Base-by-base conservation (phyloP, 2,888 invertebrate species). In the Napeogenes inachia region DNA sequence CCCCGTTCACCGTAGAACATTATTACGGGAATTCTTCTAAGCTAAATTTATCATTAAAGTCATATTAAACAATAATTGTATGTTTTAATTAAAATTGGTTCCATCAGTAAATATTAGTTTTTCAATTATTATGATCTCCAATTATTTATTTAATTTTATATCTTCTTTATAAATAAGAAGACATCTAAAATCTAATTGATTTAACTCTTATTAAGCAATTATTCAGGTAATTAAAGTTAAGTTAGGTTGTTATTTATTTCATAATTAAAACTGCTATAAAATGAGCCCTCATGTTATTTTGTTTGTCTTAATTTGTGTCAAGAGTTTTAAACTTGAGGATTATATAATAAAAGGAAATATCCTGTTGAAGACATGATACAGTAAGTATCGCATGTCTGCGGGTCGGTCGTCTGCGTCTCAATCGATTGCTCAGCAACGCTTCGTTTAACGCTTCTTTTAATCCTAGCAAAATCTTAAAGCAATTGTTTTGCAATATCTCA, bases 361-460 rank as follows among this genome's bases (percentile, higher is more conserved):
- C 62, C 60, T 60, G 60, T 66, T 58, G 53, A 62, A 54, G 54
- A 61, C 62, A 62, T 66, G 66, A 58, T 59, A 66, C 63, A 64
- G 47, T 61, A 55, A 58, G 62, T 66, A 66, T 66, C 66, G 53
- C 47, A 62, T 66, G 58, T 56, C 66, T 66, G 64, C 66, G 66
- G 64, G 66, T 60, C 56, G 56, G 35, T 42, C 57, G 46, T n/a
- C 56, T 45, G 59, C 21, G 74, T 70, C 74, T 71, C 84, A 86
- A 87, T 88, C 88, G 87, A 88, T 86, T 81, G 73, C 80, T 82
- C 84, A 83, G 86, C 82, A 12, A 12, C 42, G 30, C 50, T 21
- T 21, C 30, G 21, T 21, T 10, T 30, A 30, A 8, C 6, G 8
- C 12, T 8, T 6, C 30, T 30, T 12, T 50, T 30, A 21, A 21